Conservation (phyloP, 2,797 vertebrate species). For the Semaprochilodus insignis region DNA sequence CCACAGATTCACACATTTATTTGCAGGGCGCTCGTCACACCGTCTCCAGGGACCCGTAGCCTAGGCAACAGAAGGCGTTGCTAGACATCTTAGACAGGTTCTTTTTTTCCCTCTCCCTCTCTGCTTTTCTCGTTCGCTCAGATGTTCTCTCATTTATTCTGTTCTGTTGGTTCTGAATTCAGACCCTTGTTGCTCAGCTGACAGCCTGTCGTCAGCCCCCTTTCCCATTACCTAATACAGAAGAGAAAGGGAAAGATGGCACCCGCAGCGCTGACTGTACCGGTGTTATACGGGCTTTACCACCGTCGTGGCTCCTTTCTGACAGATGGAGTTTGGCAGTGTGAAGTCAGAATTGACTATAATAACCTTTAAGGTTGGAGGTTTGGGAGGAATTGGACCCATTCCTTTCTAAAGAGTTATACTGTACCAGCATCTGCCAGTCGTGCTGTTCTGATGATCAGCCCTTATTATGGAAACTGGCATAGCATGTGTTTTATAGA, state of each 20-base stretch:
- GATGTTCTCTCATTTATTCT: constrained; percentile 43
- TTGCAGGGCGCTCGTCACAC: constrained; percentile 27
- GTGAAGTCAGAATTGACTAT: not conserved
- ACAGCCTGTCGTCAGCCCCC: constrained; percentile 6
- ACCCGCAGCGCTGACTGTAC: constrained; percentile 6
- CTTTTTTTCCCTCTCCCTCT: constrained; percentile 9
- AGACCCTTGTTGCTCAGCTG: constrained; percentile 23
- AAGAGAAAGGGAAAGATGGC: constrained; percentile 18
- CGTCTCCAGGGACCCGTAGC: constrained; percentile 64
- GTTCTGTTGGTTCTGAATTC: constrained; percentile 21
- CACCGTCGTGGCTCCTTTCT: constrained; percentile 20
- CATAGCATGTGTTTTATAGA: too few relatives aligned
- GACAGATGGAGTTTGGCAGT: constrained; percentile 30
- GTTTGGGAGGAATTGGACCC: not conserved
- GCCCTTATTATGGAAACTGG: not conserved
- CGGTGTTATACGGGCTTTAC: constrained; percentile 25
- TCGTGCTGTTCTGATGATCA: not conserved
- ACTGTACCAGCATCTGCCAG: not conserved
- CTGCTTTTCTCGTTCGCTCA: constrained; percentile 9
- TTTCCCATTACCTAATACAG: constrained; percentile 13
- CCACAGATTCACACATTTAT: constrained; percentile 56
- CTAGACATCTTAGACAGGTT: constrained; percentile 45
- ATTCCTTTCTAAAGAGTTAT: not conserved
- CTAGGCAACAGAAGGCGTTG: constrained; percentile 66
- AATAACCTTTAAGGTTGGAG: not conserved